Percentiles rank a stretch among this genome's conserved stretches.
Conservation (phyloP, 2,797 vertebrate genomes). For the Gastrophryne carolinensis region DNA sequence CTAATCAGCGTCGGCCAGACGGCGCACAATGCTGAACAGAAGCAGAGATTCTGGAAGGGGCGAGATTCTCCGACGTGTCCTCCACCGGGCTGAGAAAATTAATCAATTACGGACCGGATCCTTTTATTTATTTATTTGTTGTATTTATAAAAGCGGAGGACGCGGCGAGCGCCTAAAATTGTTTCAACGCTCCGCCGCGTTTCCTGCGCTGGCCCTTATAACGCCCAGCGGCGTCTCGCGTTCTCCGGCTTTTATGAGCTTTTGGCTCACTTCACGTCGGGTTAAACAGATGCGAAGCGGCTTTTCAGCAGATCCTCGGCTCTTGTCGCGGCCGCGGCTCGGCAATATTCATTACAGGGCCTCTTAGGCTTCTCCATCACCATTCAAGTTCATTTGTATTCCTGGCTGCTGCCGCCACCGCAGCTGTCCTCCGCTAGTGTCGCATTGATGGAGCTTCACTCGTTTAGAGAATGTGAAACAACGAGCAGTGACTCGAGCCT, state of each 20-base stretch:
- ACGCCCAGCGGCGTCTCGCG: not conserved
- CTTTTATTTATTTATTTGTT: too few relatives aligned
- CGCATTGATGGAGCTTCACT: not conserved
- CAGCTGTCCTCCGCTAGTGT: not conserved
- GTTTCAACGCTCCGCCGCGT: not conserved
- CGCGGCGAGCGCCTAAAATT: not conserved
- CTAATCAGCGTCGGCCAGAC: not conserved
- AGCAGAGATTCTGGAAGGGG: not conserved
- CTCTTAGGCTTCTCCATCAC: not conserved
- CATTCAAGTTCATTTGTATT: slow-evolving; percentile 1
- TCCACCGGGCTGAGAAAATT: not conserved
- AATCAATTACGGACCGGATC: too few relatives aligned
- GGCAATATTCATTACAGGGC: not conserved
- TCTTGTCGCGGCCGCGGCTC: not conserved
- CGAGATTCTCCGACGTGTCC: not conserved
- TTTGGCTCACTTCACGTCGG: not conserved
- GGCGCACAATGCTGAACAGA: too few relatives aligned
- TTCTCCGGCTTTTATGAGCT: not conserved
- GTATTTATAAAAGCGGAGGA: not conserved
- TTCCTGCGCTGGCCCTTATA: slow-evolving; percentile 1
- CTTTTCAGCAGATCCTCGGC: not conserved
- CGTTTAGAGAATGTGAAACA: too few relatives aligned
- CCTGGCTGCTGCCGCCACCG: not conserved
- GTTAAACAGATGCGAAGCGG: slow-evolving; percentile 11
- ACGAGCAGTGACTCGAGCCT: too few relatives aligned